Base-by-base conservation (phyloP, 2,113 vertebrate genomes). In the Rissa tridactyla region DNA sequence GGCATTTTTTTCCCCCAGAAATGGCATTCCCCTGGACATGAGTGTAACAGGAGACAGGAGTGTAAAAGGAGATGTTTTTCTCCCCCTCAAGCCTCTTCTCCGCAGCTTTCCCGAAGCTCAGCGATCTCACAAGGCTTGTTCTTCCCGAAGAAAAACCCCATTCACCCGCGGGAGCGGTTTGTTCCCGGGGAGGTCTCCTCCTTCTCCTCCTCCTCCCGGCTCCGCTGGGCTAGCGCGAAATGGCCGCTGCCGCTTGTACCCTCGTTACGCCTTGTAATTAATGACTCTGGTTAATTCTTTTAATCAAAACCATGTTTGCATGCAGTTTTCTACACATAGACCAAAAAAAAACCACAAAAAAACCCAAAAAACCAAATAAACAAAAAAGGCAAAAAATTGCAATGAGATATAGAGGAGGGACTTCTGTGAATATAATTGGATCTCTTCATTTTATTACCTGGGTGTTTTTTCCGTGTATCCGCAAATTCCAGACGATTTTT, bases 121-220 rank as follows among this genome's bases (percentile, higher is more conserved):
- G 47, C 0, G 3, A 7, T 34, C 36, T 19, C 11, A 3, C 36
- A 23, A 13, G 26, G 3, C 17, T 82, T 6, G 8, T 76, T 88
- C 51, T 75, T 27, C 57, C 42, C 36, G 32, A 11, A 88, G 58
- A 15, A 8, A 55, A 55, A 4, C 23, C 38, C 38, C 49, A 10
- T 36, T 58, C 58, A 49, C 13, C 15, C 6, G 0, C 52, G 8
- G 23, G 29, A 62, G 62, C 0, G 0, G 26, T 9, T 9, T 77
- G 25, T 61, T 55, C 34, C 70, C 11, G 1, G 62, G 15, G 27
- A 32, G 21, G 8, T 54, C 11, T 16, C 44, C 38, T 40, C 40
- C 40, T 40, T 11, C 40, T 42, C 42, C 42, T 32, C 3, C 13
- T 90, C 57, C 64, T 44, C 27, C 52, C 3, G 1, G 27, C n/a